A percentile compares a stretch with the other conserved stretches of the same genome.
These are phyloP conservation scores for Diogma glabrata DNA, from an alignment of 2,888 invertebrate genomes.

Conservation along the genomic window DNA sequence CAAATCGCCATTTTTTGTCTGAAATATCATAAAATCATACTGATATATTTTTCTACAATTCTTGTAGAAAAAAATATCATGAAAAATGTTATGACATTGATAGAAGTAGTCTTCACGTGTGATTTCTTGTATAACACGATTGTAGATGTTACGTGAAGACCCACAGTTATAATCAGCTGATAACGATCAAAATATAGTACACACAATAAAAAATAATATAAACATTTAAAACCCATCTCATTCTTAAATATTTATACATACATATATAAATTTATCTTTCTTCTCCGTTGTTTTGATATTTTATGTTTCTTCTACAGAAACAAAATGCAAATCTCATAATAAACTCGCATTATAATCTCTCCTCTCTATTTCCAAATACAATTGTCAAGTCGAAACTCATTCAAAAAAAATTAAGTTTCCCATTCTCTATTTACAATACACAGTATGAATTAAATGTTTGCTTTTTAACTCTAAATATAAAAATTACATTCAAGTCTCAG, in stretches of 20 bases:
- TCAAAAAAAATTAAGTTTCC: neutral
- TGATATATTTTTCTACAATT: too few relatives aligned
- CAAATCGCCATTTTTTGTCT: too few relatives aligned
- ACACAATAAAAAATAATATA: constrained; percentile 4
- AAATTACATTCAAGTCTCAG: constrained; percentile 1
- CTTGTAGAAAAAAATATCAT: too few relatives aligned
- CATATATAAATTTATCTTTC: too few relatives aligned
- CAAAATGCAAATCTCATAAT: neutral
- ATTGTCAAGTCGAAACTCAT: neutral
- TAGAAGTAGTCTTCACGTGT: too few relatives aligned
- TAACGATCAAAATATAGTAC: constrained; percentile 4
- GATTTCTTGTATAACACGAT: too few relatives aligned
- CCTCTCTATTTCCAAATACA: neutral
- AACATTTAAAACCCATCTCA: too few relatives aligned
- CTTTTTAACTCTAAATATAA: neutral
- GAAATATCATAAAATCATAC: too few relatives aligned
- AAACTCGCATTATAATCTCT: neutral
- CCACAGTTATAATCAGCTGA: constrained; percentile 9
- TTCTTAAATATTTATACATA: too few relatives aligned
- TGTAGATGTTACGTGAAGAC: too few relatives aligned
- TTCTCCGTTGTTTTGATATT: constrained; percentile 6
- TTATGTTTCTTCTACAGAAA: neutral
- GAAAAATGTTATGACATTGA: too few relatives aligned
- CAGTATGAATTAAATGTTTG: neutral
- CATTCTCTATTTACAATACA: constrained; percentile 1